These are phyloP conservation scores for Tokudaia tokunoshimensis DNA, from an alignment of 2,797 vertebrate genomes.

Conservation along the genomic window DNA sequence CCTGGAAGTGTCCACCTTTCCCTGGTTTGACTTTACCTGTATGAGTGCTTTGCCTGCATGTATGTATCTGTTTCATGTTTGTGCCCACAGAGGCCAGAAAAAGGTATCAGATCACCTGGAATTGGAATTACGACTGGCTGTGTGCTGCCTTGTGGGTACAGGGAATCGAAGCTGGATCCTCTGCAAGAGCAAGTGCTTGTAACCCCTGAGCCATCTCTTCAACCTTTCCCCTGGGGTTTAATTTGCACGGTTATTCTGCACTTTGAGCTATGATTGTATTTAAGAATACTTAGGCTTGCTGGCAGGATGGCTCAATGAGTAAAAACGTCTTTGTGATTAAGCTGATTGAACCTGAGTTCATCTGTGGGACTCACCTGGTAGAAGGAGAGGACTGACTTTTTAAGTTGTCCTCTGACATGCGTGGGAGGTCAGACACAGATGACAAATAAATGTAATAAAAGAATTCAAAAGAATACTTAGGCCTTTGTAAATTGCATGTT, in stretches of 20 bases:
- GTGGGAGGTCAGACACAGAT: background rate
- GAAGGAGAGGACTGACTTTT: background rate
- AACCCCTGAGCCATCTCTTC: background rate
- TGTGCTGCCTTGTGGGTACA: background rate
- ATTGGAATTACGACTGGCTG: background rate
- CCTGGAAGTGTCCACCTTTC: background rate
- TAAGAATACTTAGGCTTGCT: background rate
- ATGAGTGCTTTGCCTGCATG: background rate
- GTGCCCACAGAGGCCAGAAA: background rate
- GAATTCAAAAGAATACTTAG: background rate
- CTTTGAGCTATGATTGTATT: background rate
- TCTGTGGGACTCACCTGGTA: background rate
- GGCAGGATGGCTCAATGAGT: background rate
- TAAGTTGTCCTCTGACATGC: background rate
- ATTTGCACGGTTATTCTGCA: background rate
- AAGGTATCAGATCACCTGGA: background rate
- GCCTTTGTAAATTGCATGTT: slow-evolving; percentile 16
- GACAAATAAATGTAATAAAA: background rate
- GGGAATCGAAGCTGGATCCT: background rate
- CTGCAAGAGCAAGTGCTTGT: background rate
- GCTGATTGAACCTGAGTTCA: background rate
- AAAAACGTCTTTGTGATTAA: background rate
- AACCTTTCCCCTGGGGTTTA: background rate
- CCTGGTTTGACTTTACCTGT: background rate
- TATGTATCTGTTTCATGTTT: background rate